A percentile compares a stretch with the other conserved stretches of the same genome.
phyloP scores from a whole-genome alignment of 2,113 vertebrate species.

The Oostethus manadensis region DNA sequence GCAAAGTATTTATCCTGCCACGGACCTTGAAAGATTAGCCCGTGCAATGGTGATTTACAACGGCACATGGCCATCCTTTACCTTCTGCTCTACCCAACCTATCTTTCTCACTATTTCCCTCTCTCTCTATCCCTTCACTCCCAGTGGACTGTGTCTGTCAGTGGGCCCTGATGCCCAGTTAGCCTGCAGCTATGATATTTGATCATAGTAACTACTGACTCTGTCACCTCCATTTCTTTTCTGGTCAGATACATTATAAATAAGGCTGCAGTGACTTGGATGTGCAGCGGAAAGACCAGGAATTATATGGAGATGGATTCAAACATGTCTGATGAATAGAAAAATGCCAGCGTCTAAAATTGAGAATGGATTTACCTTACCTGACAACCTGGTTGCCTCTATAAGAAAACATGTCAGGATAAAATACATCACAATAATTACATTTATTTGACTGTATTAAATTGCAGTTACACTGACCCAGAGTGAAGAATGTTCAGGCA shows the following conservation, averaged over 20 bases:
- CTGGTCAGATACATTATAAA: constrained; percentile 90
- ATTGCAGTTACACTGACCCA: constrained; percentile 4
- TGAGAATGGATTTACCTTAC: constrained; percentile 85
- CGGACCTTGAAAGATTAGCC: constrained; percentile 85
- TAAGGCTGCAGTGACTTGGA: constrained; percentile 82
- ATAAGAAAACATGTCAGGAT: constrained; percentile 31
- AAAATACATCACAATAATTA: constrained; percentile 30
- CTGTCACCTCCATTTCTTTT: constrained; percentile 83
- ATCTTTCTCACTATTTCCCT: constrained; percentile 16
- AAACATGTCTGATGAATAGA: constrained; percentile 85
- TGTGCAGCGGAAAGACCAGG: constrained; percentile 79
- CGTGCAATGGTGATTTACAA: constrained; percentile 84
- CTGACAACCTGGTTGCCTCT: constrained; percentile 76
- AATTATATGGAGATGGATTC: constrained; percentile 93
- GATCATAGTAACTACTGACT: constrained; percentile 94
- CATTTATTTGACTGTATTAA: constrained; percentile 33
- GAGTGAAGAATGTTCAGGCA: no score
- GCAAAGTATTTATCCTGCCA: constrained; percentile 82
- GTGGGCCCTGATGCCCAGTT: constrained; percentile 87
- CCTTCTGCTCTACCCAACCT: constrained; percentile 54
- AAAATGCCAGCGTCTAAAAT: constrained; percentile 48
- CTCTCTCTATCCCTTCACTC: constrained; percentile 37
- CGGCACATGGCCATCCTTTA: constrained; percentile 62
- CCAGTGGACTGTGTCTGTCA: constrained; percentile 64
- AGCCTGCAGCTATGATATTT: constrained; percentile 92